phyloP scores from a whole-genome alignment of 2,113 vertebrate genomes.

The Nesoenas mayeri region DNA sequence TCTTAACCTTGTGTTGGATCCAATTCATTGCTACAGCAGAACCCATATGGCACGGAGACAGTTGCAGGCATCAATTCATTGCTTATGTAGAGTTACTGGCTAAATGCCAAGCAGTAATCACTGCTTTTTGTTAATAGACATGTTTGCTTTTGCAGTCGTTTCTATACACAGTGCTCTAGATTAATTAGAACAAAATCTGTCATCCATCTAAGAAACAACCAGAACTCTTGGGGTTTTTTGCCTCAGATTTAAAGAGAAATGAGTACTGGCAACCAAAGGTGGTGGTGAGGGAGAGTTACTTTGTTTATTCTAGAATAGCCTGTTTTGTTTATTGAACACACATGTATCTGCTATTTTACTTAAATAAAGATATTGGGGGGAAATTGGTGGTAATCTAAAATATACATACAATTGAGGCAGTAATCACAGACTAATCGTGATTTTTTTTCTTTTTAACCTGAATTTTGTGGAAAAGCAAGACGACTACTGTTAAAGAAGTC shows the following conservation, averaged over 20 bases:
- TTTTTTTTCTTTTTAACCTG: background rate
- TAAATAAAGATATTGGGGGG: background rate
- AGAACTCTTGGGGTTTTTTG: slow-evolving; percentile 57
- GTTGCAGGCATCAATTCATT: slow-evolving; percentile 84
- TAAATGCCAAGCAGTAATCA: slow-evolving; percentile 79
- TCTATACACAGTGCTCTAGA: slow-evolving; percentile 81
- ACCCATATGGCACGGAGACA: slow-evolving; percentile 88
- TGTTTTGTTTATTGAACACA: background rate
- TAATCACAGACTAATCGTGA: background rate
- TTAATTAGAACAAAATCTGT: slow-evolving; percentile 85
- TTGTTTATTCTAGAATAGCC: slow-evolving; percentile 49
- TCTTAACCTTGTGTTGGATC: slow-evolving; percentile 88
- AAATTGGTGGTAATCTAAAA: background rate
- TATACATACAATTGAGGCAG: background rate
- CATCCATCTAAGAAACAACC: slow-evolving; percentile 77
- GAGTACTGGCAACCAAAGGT: slow-evolving; percentile 22
- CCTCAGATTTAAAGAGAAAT: slow-evolving; percentile 61
- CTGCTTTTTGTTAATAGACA: slow-evolving; percentile 88
- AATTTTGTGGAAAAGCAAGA: background rate
- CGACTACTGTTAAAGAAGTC: background rate
- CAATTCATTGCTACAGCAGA: slow-evolving; percentile 84
- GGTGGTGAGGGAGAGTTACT: background rate
- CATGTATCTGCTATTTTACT: background rate
- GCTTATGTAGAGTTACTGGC: slow-evolving; percentile 83
- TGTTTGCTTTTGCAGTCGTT: slow-evolving; percentile 88